phyloP scores from a whole-genome alignment of 2,888 invertebrate species.

The Watsonalla cultraria region DNA sequence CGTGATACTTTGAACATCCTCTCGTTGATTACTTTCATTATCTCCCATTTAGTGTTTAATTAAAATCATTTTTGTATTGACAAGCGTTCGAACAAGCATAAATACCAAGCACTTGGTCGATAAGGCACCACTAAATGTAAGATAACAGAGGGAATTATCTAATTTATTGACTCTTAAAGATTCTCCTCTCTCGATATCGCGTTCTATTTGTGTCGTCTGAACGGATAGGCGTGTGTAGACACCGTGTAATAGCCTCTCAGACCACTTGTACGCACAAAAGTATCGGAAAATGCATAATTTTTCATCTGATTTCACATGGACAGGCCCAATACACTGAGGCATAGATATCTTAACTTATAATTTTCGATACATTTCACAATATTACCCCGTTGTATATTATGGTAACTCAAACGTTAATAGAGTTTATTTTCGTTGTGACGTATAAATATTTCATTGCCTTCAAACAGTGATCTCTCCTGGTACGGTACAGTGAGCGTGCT shows the following conservation, averaged over 20 bases:
- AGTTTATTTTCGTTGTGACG: no score
- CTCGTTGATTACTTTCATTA: slow-evolving; percentile 3
- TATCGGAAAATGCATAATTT: slow-evolving; percentile 74
- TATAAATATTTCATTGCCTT: no score
- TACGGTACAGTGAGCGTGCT: neutral
- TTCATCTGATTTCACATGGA: slow-evolving; percentile 73
- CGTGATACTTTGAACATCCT: slow-evolving; percentile 1
- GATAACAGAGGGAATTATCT: neutral
- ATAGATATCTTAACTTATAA: slow-evolving; percentile 26
- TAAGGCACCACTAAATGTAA: neutral
- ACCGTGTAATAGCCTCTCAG: slow-evolving; percentile 63
- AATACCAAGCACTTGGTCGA: neutral
- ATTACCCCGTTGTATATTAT: neutral
- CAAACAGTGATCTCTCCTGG: neutral
- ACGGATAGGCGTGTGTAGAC: slow-evolving; percentile 34
- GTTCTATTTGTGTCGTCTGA: slow-evolving; percentile 8
- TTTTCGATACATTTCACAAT: slow-evolving; percentile 24
- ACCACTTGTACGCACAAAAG: slow-evolving; percentile 55
- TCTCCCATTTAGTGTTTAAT: neutral
- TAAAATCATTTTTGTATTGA: neutral
- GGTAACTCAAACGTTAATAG: no score
- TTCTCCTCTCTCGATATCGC: neutral
- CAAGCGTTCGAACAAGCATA: neutral
- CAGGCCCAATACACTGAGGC: slow-evolving; percentile 30
- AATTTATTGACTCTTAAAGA: neutral